phyloP scores from a whole-genome alignment of 1,140 invertebrate species.

The Drosophila kanapiae region DNA sequence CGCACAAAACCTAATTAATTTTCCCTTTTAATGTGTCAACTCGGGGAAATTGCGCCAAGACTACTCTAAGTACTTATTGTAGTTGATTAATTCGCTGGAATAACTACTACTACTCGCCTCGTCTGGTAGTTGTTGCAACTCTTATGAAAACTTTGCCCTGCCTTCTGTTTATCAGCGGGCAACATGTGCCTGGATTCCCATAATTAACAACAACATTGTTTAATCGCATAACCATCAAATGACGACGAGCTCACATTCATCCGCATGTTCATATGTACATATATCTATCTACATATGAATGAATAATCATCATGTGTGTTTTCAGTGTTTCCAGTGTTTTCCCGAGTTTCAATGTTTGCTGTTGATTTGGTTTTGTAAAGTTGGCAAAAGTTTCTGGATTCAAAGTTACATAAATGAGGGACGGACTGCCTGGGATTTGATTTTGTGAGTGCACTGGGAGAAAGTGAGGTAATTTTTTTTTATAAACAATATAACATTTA shows the following conservation, averaged over 20 bases:
- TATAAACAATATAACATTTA: no score
- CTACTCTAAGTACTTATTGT: slow-evolving; percentile 50
- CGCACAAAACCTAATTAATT: slow-evolving; percentile 59
- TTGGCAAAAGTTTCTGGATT: slow-evolving; percentile 63
- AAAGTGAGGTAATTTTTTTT: neutral
- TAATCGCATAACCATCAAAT: slow-evolving; percentile 60
- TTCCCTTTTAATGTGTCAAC: slow-evolving; percentile 53
- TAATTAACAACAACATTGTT: slow-evolving; percentile 72
- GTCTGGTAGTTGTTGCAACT: slow-evolving; percentile 1
- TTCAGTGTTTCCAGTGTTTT: neutral
- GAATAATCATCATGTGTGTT: slow-evolving; percentile 17
- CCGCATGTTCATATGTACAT: slow-evolving; percentile 22
- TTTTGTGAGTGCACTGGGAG: neutral
- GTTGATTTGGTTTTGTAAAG: slow-evolving; percentile 49
- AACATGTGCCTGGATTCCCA: slow-evolving; percentile 70
- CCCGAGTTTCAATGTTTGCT: slow-evolving; percentile 10
- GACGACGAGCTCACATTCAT: slow-evolving; percentile 39
- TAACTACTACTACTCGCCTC: neutral
- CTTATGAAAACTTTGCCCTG: slow-evolving; percentile 45
- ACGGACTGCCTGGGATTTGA: slow-evolving; percentile 3
- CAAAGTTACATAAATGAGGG: slow-evolving; percentile 35
- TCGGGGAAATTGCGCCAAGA: slow-evolving; percentile 38
- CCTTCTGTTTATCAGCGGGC: slow-evolving; percentile 26
- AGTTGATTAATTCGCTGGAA: slow-evolving; percentile 39
- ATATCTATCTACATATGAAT: slow-evolving; percentile 13